Percentiles rank a stretch among this genome's conserved stretches.
Conservation (phyloP, 2,888 invertebrate genomes). For the Parapristionchus giblindavisi region DNA sequence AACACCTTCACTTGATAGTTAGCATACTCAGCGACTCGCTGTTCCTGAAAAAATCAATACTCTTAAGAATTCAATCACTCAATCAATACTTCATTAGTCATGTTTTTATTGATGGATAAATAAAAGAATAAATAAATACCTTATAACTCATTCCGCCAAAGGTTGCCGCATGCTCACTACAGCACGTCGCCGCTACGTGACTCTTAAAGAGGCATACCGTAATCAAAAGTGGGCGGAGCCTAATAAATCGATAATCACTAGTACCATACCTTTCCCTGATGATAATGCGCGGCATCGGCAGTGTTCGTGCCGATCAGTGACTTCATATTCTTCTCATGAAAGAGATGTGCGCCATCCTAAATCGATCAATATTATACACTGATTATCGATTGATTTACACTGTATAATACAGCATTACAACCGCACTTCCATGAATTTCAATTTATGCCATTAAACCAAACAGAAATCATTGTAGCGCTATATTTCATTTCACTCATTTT, state of each 20-base stretch:
- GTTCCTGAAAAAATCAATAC: background rate
- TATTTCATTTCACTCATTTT: too few species aligned
- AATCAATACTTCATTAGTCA: background rate
- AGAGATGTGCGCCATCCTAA: constrained; percentile 31
- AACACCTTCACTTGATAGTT: constrained; percentile 26
- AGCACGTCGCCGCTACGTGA: too few species aligned
- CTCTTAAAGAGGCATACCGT: background rate
- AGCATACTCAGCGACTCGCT: constrained; percentile 32
- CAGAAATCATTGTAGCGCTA: too few species aligned
- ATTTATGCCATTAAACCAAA: too few species aligned
- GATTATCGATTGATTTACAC: too few species aligned
- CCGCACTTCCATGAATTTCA: too few species aligned
- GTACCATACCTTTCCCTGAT: background rate
- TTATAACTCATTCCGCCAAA: constrained; percentile 28
- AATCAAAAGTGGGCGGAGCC: too few species aligned
- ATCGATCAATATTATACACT: too few species aligned
- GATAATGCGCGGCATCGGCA: background rate
- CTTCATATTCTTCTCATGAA: constrained; percentile 27
- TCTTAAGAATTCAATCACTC: background rate
- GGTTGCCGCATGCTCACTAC: constrained; percentile 29
- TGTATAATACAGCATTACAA: too few species aligned
- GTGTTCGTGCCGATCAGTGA: constrained; percentile 16
- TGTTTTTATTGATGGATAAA: background rate
- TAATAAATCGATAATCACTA: too few species aligned
- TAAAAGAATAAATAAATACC: background rate